These are phyloP conservation scores for Lymantria dispar DNA, from an alignment of 2,888 invertebrate genomes.

Conservation along the genomic window DNA sequence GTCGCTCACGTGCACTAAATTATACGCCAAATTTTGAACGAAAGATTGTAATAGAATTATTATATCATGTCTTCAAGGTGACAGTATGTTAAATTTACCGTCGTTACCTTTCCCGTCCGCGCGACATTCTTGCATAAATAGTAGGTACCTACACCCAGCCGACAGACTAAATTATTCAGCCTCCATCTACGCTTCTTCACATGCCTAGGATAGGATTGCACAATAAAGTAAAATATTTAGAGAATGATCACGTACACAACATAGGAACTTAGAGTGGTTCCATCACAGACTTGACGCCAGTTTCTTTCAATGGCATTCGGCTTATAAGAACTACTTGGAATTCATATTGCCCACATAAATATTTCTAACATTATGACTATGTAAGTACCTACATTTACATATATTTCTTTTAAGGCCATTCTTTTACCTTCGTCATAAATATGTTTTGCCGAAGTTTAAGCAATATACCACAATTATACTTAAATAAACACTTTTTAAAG, in stretches of 20 bases:
- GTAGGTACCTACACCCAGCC: conserved; percentile 55
- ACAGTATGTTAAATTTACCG: conserved; percentile 71
- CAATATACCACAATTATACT: no score
- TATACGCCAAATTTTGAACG: conserved; percentile 33
- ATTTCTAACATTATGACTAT: no score
- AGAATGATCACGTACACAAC: conserved; percentile 71
- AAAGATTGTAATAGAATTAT: not conserved
- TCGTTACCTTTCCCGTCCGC: conserved; percentile 48
- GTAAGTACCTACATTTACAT: no score
- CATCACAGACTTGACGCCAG: conserved; percentile 30
- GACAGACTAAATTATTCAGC: conserved; percentile 71
- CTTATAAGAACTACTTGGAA: conserved; percentile 39
- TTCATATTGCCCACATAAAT: conserved; percentile 37
- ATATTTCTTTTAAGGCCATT: no score
- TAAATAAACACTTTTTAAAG: no score
- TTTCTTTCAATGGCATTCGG: conserved; percentile 46
- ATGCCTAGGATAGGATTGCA: conserved; percentile 71
- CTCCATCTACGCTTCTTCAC: conserved; percentile 60
- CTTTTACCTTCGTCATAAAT: no score
- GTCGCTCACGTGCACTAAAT: conserved; percentile 43
- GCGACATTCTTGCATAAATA: conserved; percentile 77
- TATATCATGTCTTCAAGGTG: conserved; percentile 49
- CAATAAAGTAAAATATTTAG: conserved; percentile 77
- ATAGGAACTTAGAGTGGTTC: conserved; percentile 51
- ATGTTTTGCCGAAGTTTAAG: no score